Evolutionary conservation across 2,888 invertebrate genomes (phyloP), one percentile per base, ranked within the genome.

Genomic region (Melikaiella ostensackeni): DNA sequence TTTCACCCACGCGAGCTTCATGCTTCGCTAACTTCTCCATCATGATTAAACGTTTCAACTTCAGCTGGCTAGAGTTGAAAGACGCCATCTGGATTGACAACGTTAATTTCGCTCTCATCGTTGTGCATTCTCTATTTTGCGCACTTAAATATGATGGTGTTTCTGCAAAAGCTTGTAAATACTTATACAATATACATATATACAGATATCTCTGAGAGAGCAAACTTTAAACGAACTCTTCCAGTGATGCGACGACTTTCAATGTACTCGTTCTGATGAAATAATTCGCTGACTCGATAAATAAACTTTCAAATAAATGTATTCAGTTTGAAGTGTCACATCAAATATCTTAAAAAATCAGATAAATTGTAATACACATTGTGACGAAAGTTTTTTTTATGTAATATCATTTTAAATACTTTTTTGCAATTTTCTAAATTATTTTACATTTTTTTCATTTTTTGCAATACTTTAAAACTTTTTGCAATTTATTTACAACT

Each of bases 21-120:
- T 66, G 27, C 66, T 42, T 66, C 27, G 16, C 21, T 42, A 24
- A 66, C 42, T 66, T 27, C 66, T 66, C 64, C 66, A 66, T 66
- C 66, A 27, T 66, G 46, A 66, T 66, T 66, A 66, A 66, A 66
- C 66, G 46, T 42, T 66, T 66, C 66, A 42, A 19, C 66, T 42
- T 66, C 66, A 66, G 27, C 24, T 66, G 66, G 27, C 46, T 66
- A 46, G 27, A 27, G 7, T 27, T 42, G 42, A 46, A 66, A 27
- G 66, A 46, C 66, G 66, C 24, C 66, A 66, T 66, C 42, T 46
- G 24, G 6, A 24, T 19, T 66, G 66, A 66, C 27, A 66, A 66
- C 27, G 42, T 38, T 66, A 66, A 66, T 66, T 66, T 66, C 24
- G 38, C 13, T 42, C 64, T 46, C 66, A 27, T 66, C 66, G 42